phyloP scores from a whole-genome alignment of 2,888 invertebrate genomes.

The Perdita meconis region DNA sequence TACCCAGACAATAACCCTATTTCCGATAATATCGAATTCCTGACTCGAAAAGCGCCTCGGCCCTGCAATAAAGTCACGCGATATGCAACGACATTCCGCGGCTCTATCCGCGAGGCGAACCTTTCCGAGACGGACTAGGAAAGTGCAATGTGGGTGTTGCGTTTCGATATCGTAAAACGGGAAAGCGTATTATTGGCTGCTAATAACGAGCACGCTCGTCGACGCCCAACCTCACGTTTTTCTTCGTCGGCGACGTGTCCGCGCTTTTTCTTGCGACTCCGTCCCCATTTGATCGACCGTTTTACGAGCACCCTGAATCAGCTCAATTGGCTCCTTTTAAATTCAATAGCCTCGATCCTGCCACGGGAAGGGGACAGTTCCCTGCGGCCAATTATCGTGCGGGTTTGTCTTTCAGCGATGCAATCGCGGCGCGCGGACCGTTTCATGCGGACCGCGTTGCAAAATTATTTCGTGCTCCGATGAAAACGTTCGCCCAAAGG shows the following conservation, averaged over 20 bases:
- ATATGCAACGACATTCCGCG: constrained; percentile 24
- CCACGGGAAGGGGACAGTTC: constrained; percentile 37
- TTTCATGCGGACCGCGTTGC: background rate
- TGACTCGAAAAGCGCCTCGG: background rate
- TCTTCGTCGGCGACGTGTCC: constrained; percentile 1
- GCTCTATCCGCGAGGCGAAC: constrained; percentile 14
- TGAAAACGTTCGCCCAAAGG: background rate
- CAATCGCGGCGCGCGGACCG: background rate
- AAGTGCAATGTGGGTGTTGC: constrained; percentile 7
- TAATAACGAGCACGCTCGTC: constrained; percentile 41
- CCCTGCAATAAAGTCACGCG: constrained; percentile 12
- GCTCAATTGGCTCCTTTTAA: constrained; percentile 49
- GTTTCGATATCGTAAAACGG: constrained; percentile 46
- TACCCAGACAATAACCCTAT: background rate
- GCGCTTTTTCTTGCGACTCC: constrained; percentile 24
- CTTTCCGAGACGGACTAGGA: constrained; percentile 5
- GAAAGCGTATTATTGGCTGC: constrained; percentile 38
- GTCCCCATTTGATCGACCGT: constrained; percentile 41
- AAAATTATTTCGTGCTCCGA: background rate
- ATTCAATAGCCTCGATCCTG: constrained; percentile 55
- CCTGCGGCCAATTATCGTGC: constrained; percentile 53
- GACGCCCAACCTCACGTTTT: constrained; percentile 18
- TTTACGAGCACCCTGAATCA: constrained; percentile 54
- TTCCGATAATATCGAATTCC: constrained; percentile 12
- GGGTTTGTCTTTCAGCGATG: constrained; percentile 23